Conservation (phyloP, 2,888 invertebrate genomes). For the Athalia rosae region DNA sequence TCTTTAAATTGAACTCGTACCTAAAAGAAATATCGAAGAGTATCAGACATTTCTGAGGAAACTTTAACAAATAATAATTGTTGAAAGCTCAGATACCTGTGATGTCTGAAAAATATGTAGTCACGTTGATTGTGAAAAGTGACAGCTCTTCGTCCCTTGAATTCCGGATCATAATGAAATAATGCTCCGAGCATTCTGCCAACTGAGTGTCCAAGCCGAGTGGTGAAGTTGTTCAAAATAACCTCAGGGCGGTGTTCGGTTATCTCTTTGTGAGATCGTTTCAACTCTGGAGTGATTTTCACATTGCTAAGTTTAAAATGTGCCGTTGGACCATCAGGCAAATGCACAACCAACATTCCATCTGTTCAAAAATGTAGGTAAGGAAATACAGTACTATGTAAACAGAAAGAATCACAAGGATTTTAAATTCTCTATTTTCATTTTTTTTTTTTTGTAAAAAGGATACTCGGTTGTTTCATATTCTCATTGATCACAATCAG, state of each 20-base stretch:
- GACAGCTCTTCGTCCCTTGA: slow-evolving; percentile 92
- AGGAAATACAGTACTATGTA: slow-evolving; percentile 51
- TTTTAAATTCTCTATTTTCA: too few species aligned
- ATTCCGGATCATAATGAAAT: slow-evolving; percentile 97
- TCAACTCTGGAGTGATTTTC: slow-evolving; percentile 90
- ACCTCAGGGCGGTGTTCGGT: slow-evolving; percentile 93
- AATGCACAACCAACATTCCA: slow-evolving; percentile 92
- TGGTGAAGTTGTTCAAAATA: slow-evolving; percentile 96
- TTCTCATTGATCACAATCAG: slow-evolving; percentile 96
- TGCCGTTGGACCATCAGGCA: slow-evolving; percentile 98
- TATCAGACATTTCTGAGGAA: too few species aligned
- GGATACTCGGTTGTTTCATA: slow-evolving; percentile 86
- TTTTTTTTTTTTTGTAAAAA: slow-evolving; percentile 56
- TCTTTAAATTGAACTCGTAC: slow-evolving; percentile 89
- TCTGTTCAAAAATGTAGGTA: slow-evolving; percentile 74
- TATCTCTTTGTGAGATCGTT: slow-evolving; percentile 86
- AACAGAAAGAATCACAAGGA: too few species aligned
- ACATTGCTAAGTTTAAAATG: slow-evolving; percentile 96
- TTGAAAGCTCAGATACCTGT: slow-evolving; percentile 78
- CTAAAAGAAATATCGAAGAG: slow-evolving; percentile 72
- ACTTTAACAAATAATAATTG: too few species aligned
- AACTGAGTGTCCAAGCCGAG: slow-evolving; percentile 92
- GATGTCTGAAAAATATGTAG: slow-evolving; percentile 98
- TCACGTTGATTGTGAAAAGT: slow-evolving; percentile 99
- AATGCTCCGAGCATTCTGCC: slow-evolving; percentile 95